Percentiles rank a stretch among this genome's conserved stretches.
phyloP scores from a whole-genome alignment of 2,888 invertebrate genomes.

The Oasisia sp. region DNA sequence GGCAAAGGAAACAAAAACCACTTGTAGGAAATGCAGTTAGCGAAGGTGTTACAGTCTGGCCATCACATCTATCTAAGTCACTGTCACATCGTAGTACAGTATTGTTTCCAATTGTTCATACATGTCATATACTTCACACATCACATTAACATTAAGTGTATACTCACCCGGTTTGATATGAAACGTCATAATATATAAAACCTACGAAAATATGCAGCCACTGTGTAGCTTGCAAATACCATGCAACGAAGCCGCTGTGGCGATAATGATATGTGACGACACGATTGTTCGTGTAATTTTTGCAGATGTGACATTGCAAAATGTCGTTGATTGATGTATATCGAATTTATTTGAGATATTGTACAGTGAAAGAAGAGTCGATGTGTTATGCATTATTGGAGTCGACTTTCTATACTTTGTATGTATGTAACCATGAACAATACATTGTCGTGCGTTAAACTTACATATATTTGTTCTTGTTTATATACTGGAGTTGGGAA shows the following conservation, averaged over 20 bases:
- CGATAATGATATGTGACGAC: not conserved
- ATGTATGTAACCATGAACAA: slow-evolving; percentile 13
- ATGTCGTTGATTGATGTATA: slow-evolving; percentile 1
- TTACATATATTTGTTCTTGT: not conserved
- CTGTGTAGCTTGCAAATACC: not conserved
- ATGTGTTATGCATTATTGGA: not conserved
- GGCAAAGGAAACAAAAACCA: not conserved
- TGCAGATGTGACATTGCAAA: not conserved
- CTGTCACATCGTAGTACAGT: not conserved
- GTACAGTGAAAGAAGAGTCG: not conserved
- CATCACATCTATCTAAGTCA: not conserved
- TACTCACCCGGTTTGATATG: not conserved
- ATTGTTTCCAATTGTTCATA: not conserved
- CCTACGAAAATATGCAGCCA: not conserved
- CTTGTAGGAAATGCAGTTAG: not conserved
- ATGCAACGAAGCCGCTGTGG: not conserved
- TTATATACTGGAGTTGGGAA: not conserved
- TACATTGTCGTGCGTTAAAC: slow-evolving; percentile 12
- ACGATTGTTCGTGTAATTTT: not conserved
- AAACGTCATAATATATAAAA: not conserved
- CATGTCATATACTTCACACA: not conserved
- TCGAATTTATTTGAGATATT: not conserved
- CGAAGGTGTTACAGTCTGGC: not conserved
- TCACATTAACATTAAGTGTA: not conserved
- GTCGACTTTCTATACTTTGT: slow-evolving; percentile 1